Evolutionary conservation across 2,113 vertebrate species (phyloP).

Genomic region (Mionectes macconnelli): DNA sequence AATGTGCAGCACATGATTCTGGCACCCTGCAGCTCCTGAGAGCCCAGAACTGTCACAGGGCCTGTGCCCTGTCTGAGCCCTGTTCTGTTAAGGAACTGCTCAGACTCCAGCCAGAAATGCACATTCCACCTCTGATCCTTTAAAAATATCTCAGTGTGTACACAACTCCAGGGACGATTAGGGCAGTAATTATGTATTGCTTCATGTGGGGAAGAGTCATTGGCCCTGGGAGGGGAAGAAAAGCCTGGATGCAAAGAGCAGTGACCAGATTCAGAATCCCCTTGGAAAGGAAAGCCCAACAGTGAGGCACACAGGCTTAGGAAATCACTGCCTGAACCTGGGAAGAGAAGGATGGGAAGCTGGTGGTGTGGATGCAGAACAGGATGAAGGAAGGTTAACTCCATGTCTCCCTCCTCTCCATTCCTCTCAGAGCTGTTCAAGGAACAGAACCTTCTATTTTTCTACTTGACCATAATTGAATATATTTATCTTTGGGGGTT

Average conservation of each 20-base stretch:
- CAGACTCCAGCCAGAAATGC: neutral
- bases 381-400: neutral
- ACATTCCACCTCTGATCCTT: constrained; percentile 1
- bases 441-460: neutral
- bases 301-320: neutral
- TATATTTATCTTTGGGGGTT: neutral
- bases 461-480: neutral
- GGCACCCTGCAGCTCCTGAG: neutral
- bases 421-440: neutral
- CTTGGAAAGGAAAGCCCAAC: neutral
- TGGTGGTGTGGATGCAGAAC: neutral
- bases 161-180: neutral
- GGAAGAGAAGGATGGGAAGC: neutral
- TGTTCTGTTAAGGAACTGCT: neutral
- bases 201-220: neutral
- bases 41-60: neutral
- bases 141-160: neutral
- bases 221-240: neutral
- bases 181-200: neutral
- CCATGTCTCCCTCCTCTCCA: neutral
- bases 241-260: neutral
- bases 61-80: neutral
- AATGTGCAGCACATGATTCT: neutral
- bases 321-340: neutral
- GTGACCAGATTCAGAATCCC: neutral